Evolutionary conservation across 2,797 vertebrate genomes (phyloP).

Genomic region (Acanthurus tractus): DNA sequence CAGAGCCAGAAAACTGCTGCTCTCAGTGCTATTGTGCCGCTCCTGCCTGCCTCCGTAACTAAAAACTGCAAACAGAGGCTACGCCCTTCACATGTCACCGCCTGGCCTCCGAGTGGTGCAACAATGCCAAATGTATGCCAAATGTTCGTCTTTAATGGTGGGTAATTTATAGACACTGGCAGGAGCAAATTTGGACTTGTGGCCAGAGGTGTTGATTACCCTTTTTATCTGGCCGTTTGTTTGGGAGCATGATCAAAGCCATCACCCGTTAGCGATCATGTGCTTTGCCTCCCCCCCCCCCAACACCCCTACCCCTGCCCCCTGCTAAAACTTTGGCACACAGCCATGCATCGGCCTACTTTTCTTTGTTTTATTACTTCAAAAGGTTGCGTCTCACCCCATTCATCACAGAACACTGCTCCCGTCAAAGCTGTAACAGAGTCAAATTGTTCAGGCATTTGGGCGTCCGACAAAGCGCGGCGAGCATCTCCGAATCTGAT

Average conservation of each 20-base stretch:
- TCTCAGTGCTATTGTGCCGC: conserved; percentile 2
- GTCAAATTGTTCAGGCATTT: conserved; percentile 71
- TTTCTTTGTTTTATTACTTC: conserved; percentile 80
- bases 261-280: conserved; percentile 67
- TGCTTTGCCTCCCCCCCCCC: conserved; percentile 30
- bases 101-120: conserved; percentile 32
- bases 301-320: conserved; percentile 8
- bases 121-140: conserved; percentile 65
- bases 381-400: conserved; percentile 71
- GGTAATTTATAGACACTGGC: conserved; percentile 71
- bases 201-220: conserved; percentile 74
- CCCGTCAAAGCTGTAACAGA: conserved; percentile 67
- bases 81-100: conserved; percentile 45
- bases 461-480: conserved; percentile 60
- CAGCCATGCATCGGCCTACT: conserved; percentile 56
- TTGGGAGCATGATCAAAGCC: conserved; percentile 74
- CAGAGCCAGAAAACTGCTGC: conserved; percentile 39
- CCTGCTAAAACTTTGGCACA: conserved; percentile 56
- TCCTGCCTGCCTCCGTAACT: conserved; percentile 36
- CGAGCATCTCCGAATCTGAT: conserved; percentile 66
- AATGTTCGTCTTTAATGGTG: conserved; percentile 66
- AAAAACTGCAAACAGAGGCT: conserved; percentile 17
- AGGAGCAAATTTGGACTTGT: conserved; percentile 68
- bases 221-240: conserved; percentile 75
- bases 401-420: conserved; percentile 69